Conservation (phyloP, 2,113 vertebrate species). For the Bujurquina vittata region DNA sequence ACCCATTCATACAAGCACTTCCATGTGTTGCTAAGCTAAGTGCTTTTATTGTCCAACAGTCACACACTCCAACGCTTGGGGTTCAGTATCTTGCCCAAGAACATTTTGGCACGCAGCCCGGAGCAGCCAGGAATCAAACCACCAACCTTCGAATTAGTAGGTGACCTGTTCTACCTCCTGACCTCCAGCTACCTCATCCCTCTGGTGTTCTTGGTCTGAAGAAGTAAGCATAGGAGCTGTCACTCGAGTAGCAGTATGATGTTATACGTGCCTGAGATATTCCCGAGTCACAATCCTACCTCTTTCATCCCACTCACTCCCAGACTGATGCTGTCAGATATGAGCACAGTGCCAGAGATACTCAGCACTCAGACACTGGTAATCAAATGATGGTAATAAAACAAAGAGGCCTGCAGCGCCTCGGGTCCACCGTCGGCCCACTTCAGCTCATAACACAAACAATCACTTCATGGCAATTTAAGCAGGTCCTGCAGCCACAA, state of each 20-base stretch:
- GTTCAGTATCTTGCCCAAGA: too few relatives aligned
- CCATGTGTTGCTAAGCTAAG: too few relatives aligned
- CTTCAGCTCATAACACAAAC: slow-evolving; percentile 17
- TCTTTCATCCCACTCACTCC: slow-evolving; percentile 41
- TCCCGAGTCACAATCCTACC: slow-evolving; percentile 25
- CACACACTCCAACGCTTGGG: too few relatives aligned
- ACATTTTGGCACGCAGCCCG: too few relatives aligned
- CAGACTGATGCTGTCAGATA: slow-evolving; percentile 32
- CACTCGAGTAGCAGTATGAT: not conserved
- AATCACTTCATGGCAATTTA: slow-evolving; percentile 18
- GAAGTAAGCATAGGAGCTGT: not conserved
- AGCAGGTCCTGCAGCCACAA: not conserved
- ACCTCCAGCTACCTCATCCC: not conserved
- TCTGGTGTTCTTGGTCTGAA: not conserved
- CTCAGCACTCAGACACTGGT: slow-evolving; percentile 15
- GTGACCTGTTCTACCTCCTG: too few relatives aligned
- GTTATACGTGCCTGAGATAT: not conserved
- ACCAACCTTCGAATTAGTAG: too few relatives aligned
- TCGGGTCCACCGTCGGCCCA: not conserved
- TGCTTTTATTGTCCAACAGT: too few relatives aligned
- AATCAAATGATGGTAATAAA: slow-evolving; percentile 62
- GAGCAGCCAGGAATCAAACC: too few relatives aligned
- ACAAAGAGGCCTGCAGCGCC: slow-evolving; percentile 24
- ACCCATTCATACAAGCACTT: too few relatives aligned
- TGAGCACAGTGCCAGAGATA: slow-evolving; percentile 32